These are phyloP conservation scores for Nomada ruficornis DNA, from an alignment of 2,888 invertebrate species.

Conservation along the genomic window DNA sequence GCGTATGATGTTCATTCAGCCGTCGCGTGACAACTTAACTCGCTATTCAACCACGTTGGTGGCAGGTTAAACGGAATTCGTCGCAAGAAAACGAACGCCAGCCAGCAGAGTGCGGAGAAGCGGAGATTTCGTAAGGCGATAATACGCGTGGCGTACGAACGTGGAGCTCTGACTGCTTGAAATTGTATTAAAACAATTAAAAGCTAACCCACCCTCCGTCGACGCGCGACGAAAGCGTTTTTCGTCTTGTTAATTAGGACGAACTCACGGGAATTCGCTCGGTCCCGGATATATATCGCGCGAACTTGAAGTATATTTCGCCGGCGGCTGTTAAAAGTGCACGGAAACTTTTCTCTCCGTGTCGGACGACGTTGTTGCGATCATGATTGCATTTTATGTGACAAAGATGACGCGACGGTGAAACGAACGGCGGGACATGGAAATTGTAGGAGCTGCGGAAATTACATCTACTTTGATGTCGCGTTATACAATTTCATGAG, in stretches of 20 bases:
- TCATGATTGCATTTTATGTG: slow-evolving; percentile 17
- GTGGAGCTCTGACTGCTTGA: not conserved
- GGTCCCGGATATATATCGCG: slow-evolving; percentile 24
- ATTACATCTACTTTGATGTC: not conserved
- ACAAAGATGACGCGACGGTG: not conserved
- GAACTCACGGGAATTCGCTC: slow-evolving; percentile 40
- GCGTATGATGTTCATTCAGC: slow-evolving; percentile 38
- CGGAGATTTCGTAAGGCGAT: slow-evolving; percentile 40
- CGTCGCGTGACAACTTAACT: slow-evolving; percentile 56
- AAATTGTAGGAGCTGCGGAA: not conserved
- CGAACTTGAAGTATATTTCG: slow-evolving; percentile 19
- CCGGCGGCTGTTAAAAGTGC: slow-evolving; percentile 23
- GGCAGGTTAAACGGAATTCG: slow-evolving; percentile 44
- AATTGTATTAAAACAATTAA: slow-evolving; percentile 56
- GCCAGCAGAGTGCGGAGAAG: not conserved
- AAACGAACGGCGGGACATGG: not conserved
- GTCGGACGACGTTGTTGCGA: slow-evolving; percentile 2
- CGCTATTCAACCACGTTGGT: slow-evolving; percentile 13
- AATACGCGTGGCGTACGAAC: slow-evolving; percentile 41
- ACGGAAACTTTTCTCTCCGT: slow-evolving; percentile 27
- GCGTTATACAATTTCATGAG: not conserved
- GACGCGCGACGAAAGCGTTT: slow-evolving; percentile 33
- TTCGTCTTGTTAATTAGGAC: slow-evolving; percentile 52
- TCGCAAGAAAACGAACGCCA: slow-evolving; percentile 44
- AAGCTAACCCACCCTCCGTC: slow-evolving; percentile 1